phyloP scores from a whole-genome alignment of 2,113 vertebrate genomes.

The Rhynchomys soricoides region DNA sequence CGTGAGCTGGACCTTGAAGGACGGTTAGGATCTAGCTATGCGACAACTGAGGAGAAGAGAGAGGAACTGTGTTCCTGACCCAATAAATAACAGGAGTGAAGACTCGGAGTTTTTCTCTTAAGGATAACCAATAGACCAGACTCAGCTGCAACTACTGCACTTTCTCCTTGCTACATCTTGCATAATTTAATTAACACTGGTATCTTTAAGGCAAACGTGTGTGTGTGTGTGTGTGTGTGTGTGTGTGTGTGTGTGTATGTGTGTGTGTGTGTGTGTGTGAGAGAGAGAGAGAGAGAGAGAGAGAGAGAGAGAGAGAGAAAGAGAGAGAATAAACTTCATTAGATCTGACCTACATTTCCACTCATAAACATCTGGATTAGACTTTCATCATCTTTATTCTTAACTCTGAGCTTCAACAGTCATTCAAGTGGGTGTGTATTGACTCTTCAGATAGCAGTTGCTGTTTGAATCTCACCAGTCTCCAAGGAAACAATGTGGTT shows the following conservation, averaged over 20 bases:
- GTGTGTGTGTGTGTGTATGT: neutral
- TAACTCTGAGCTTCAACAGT: neutral
- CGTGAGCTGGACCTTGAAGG: neutral
- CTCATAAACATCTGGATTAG: neutral
- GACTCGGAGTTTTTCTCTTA: neutral
- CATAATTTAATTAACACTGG: neutral
- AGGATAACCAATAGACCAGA: neutral
- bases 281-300: too few species aligned
- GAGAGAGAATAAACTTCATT: neutral
- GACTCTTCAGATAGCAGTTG: neutral
- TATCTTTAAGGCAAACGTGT: neutral
- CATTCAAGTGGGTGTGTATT: neutral
- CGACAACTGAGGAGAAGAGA: neutral
- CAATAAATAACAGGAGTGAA: neutral
- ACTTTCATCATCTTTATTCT: neutral
- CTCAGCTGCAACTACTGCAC: neutral
- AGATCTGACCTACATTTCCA: neutral
- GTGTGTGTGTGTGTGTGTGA: neutral
- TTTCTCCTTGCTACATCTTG: neutral
- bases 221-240: neutral
- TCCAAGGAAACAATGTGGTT: neutral
- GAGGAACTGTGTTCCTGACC: neutral
- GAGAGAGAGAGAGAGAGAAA: too few species aligned
- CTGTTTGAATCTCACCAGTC: neutral
- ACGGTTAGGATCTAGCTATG: neutral